Percentiles rank a stretch among this genome's conserved stretches.
phyloP scores from a whole-genome alignment of 2,113 vertebrate species.

The Phyllostomus hastatus region DNA sequence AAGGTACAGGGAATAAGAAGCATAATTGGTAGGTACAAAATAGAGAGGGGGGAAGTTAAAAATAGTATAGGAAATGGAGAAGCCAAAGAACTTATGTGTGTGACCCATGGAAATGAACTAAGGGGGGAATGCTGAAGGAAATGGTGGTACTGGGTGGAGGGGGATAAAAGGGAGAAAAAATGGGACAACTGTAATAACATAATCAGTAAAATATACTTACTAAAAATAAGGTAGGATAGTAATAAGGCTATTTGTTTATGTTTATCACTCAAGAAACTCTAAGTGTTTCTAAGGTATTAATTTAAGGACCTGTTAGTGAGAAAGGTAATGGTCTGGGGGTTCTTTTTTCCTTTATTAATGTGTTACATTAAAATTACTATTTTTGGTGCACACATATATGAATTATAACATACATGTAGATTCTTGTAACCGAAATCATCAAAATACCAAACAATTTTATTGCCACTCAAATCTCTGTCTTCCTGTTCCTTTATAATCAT shows the following conservation, averaged over 20 bases:
- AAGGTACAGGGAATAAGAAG: too few species aligned
- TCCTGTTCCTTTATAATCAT: neutral
- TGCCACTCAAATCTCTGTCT: neutral
- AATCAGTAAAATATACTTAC: too few species aligned
- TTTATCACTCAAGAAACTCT: neutral
- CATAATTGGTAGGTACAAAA: too few species aligned
- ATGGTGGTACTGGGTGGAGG: too few species aligned
- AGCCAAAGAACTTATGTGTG: too few species aligned
- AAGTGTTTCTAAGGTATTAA: neutral
- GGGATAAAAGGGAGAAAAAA: too few species aligned
- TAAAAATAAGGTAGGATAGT: neutral
- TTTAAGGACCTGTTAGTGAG: neutral
- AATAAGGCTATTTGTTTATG: neutral
- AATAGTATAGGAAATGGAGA: too few species aligned
- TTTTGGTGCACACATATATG: neutral
- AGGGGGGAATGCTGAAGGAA: too few species aligned
- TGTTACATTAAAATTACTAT: neutral
- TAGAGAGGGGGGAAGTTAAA: too few species aligned
- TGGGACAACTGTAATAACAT: too few species aligned
- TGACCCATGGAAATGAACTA: too few species aligned
- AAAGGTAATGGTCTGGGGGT: neutral
- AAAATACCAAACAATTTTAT: neutral
- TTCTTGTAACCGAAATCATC: neutral
- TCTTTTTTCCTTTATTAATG: neutral
- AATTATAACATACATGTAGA: neutral